phyloP scores from a whole-genome alignment of 2,888 invertebrate species.

The Trachelus stipa region DNA sequence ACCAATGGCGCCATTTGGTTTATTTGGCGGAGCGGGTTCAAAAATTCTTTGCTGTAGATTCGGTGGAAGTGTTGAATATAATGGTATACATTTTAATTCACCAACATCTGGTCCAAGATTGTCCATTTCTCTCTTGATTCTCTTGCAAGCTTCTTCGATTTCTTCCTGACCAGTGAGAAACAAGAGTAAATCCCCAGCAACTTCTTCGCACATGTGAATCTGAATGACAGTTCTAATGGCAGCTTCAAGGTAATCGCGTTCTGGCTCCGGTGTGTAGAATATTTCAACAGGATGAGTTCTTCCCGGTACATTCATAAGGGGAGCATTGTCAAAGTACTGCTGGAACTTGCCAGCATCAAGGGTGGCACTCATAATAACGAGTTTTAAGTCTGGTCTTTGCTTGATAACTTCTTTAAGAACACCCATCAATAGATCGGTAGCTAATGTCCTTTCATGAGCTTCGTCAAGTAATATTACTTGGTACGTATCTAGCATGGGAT shows the following conservation, averaged over 20 bases:
- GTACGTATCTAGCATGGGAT: constrained; percentile 96
- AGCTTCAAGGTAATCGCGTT: constrained; percentile 97
- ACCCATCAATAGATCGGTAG: constrained; percentile 99
- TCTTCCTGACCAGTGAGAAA: constrained; percentile 94
- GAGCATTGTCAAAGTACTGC: constrained; percentile 98
- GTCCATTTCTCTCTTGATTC: constrained; percentile 95
- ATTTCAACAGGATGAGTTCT: constrained; percentile 97
- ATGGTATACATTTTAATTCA: constrained; percentile 96
- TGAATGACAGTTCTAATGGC: constrained; percentile 97
- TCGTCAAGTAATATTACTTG: constrained; percentile 97
- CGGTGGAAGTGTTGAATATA: constrained; percentile 98
- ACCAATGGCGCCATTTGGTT: constrained; percentile 89
- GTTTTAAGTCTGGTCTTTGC: constrained; percentile 91
- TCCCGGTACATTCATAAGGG: constrained; percentile 98
- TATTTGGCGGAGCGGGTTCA: constrained; percentile 93
- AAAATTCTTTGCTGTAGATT: constrained; percentile 97
- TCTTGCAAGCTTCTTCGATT: constrained; percentile 98
- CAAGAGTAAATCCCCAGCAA: constrained; percentile 90
- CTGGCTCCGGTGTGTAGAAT: constrained; percentile 99
- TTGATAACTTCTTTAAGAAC: constrained; percentile 96
- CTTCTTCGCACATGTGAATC: constrained; percentile 96
- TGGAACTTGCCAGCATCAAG: constrained; percentile 99
- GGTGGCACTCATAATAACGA: constrained; percentile 99
- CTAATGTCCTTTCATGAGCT: constrained; percentile 98
- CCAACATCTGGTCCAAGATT: constrained; percentile 97